Percentiles rank a stretch among this genome's conserved stretches.
Evolutionary conservation across 2,113 vertebrate genomes (phyloP).

Genomic region (Grallaria varia): DNA sequence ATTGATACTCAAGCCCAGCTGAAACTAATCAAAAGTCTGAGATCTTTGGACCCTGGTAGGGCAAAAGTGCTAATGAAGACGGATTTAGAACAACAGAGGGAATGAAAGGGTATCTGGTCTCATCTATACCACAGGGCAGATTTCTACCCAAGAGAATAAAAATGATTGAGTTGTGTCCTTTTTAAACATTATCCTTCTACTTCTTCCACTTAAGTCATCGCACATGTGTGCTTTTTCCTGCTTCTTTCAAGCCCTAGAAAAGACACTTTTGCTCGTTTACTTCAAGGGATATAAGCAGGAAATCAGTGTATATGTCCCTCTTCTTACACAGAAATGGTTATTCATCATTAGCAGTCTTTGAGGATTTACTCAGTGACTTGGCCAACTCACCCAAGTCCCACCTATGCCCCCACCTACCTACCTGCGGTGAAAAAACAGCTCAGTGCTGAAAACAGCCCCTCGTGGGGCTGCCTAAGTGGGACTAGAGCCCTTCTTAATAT

Average conservation of each 20-base stretch:
- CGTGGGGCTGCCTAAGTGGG: background rate
- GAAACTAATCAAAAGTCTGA: conserved; percentile 39
- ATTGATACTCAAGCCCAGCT: conserved; percentile 2
- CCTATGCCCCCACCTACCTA: background rate
- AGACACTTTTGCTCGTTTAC: background rate
- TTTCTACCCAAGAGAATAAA: background rate
- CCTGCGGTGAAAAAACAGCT: background rate
- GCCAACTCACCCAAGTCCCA: background rate
- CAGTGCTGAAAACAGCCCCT: background rate
- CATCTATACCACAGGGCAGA: background rate
- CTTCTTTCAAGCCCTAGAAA: background rate
- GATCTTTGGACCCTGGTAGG: background rate
- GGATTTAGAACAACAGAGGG: background rate
- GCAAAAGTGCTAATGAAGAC: background rate
- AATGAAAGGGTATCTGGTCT: conserved; percentile 9
- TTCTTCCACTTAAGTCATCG: background rate
- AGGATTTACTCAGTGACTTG: background rate
- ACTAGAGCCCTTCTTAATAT: background rate
- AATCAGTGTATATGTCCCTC: background rate
- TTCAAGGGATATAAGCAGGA: background rate
- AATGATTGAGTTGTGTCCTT: background rate
- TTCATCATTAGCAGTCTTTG: background rate
- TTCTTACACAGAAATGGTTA: background rate
- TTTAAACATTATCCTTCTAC: background rate
- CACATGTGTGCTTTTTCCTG: background rate